These are phyloP conservation scores for Drymodes brunneopygia DNA, from an alignment of 2,113 vertebrate species.

Conservation along the genomic window DNA sequence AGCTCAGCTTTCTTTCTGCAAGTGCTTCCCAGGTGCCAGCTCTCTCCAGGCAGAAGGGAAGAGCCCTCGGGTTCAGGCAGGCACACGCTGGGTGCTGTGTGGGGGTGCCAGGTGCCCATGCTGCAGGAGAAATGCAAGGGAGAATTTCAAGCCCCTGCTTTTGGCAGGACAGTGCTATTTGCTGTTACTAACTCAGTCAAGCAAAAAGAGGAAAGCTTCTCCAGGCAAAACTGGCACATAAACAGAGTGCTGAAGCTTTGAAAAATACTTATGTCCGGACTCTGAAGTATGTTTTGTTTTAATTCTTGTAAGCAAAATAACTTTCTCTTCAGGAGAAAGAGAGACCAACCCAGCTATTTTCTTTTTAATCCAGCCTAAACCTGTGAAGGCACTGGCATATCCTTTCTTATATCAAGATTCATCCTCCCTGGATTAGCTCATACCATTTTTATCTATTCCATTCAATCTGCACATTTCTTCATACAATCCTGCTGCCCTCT, in stretches of 20 bases:
- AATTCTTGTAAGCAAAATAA: neutral
- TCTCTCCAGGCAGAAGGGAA: neutral
- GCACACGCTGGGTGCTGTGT: rapidly evolving
- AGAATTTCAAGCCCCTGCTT: neutral
- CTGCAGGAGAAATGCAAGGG: neutral
- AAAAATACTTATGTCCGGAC: neutral
- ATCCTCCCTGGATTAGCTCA: neutral
- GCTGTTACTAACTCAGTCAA: neutral
- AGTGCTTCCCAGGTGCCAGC: neutral
- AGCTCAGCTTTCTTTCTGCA: neutral
- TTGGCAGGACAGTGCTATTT: neutral
- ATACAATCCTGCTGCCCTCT: neutral
- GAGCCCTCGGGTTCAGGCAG: neutral
- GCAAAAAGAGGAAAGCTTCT: neutral
- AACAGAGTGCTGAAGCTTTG: neutral
- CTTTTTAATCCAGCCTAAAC: neutral
- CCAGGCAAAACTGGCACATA: neutral
- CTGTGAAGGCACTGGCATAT: neutral
- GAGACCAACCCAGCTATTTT: neutral
- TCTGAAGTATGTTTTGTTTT: neutral
- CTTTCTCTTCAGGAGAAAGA: neutral
- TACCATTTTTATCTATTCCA: neutral
- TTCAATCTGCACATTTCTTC: neutral
- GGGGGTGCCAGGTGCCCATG: rapidly evolving
- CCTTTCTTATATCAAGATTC: neutral